Base-by-base conservation (phyloP, 2,797 vertebrate genomes). In the Clamator glandarius region DNA sequence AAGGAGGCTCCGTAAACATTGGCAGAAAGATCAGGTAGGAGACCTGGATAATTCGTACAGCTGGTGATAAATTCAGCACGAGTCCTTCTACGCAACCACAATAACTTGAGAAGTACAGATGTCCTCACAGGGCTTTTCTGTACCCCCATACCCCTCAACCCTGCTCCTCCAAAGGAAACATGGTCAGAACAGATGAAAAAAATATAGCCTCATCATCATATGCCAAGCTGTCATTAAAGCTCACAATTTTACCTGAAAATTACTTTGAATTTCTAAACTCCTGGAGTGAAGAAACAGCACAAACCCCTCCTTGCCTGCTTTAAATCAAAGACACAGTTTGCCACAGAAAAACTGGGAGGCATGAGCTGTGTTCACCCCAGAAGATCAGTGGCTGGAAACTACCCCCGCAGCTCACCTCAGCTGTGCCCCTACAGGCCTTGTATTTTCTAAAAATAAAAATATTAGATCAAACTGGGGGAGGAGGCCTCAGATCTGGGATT, bases 391-490 rank as follows among this genome's bases (percentile, higher is more conserved):
- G 21, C 25, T 69, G 36, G 31, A 50, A 82, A 87, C 83, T 72
- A 18, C 1, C 2, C 25, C n/a, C 12, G 54, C 28, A 80, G 36
- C 18, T 74, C 84, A 74, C 81, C 58, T 89, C 76, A 72, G 8
- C 23, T 39, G 28, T 82, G 63, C 74, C 68, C 91, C 83, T 68
- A 58, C 58, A 89, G 79, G 82, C 36, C 62, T 13, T 92, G 83
- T 72, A 77, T 81, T 87, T 92, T 86, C 87, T 94, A 64, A 94
- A 94, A 95, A 81, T 64, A 92, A 85, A 95, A 86, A 51, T 15
- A 72, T 31, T 15, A 41, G 80, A 91, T 92, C 66, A 72, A 42
- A 89, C 93, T 94, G 72, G 64, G 89, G 87, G 82, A 93, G 84
- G 89, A 68, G 66, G 55, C 79, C 61, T 85, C 83, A 24, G 24